Conservation (phyloP, 2,797 vertebrate species). For the Thaleichthys pacificus region DNA sequence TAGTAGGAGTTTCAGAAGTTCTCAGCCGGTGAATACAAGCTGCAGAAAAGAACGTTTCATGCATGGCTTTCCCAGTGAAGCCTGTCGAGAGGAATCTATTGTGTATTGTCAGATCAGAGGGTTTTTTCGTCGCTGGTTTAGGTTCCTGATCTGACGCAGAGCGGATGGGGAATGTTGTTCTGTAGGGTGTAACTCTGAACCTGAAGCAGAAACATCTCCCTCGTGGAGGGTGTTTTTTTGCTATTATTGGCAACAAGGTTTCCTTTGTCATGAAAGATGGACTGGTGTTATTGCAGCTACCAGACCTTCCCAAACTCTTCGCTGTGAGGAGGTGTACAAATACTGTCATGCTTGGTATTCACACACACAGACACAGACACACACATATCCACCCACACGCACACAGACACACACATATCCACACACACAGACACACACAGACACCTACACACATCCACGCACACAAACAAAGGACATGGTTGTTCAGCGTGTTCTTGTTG, state of each 20-base stretch:
- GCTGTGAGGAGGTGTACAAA: not conserved
- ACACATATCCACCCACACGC: not conserved
- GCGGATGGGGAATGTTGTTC: slow-evolving; percentile 32
- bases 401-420: not conserved
- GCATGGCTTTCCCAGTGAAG: slow-evolving; percentile 45
- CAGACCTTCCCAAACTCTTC: not conserved
- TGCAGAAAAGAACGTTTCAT: slow-evolving; percentile 48
- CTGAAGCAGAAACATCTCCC: slow-evolving; percentile 3
- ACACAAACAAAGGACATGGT: not conserved
- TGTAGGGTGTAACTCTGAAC: slow-evolving; percentile 12
- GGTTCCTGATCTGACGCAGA: slow-evolving; percentile 28
- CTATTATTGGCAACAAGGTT: slow-evolving; percentile 30
- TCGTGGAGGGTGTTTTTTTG: slow-evolving; percentile 1
- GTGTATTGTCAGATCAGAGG: slow-evolving; percentile 60
- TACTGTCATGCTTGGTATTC: not conserved
- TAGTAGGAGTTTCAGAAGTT: slow-evolving; percentile 17
- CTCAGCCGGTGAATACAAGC: slow-evolving; percentile 14
- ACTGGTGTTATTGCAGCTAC: not conserved
- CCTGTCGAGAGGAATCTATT: slow-evolving; percentile 41
- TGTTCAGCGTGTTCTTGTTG: not conserved
- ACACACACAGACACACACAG: not conserved
- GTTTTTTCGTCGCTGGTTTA: slow-evolving; percentile 47
- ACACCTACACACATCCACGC: not conserved
- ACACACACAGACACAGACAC: not conserved
- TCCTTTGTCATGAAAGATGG: not conserved